These are phyloP conservation scores for Aethes cnicana DNA, from an alignment of 2,888 invertebrate species.

Conservation along the genomic window DNA sequence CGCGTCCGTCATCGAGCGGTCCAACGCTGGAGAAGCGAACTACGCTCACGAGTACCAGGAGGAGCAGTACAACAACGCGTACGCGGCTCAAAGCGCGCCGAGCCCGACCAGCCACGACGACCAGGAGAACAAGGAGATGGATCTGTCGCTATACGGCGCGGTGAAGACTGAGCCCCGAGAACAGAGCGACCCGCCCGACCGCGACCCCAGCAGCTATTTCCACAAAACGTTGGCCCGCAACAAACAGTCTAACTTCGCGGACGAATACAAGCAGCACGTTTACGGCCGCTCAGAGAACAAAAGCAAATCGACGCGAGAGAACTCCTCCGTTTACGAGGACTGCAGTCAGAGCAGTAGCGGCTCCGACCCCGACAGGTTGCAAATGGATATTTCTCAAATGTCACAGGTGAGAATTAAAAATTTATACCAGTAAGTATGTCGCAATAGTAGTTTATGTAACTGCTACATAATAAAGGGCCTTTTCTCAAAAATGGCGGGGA, in stretches of 20 bases:
- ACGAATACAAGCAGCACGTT: constrained; percentile 68
- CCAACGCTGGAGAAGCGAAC: constrained; percentile 49
- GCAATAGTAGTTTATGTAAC: too few species aligned
- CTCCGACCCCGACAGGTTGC: constrained; percentile 88
- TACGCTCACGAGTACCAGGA: constrained; percentile 66
- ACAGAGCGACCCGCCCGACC: constrained; percentile 47
- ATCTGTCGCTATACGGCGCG: constrained; percentile 70
- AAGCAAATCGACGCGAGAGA: constrained; percentile 69
- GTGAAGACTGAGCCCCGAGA: constrained; percentile 67
- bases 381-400: constrained; percentile 85
- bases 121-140: constrained; percentile 75
- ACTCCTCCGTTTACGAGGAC: constrained; percentile 78
- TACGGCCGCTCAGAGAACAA: constrained; percentile 56
- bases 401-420: constrained; percentile 59
- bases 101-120: constrained; percentile 68
- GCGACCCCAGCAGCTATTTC: constrained; percentile 53
- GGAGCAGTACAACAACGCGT: constrained; percentile 58
- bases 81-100: constrained; percentile 55
- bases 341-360: constrained; percentile 86
- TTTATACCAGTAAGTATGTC: too few species aligned
- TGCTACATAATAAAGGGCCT: too few species aligned
- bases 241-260: constrained; percentile 54
- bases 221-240: constrained; percentile 52
- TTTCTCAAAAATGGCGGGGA: too few species aligned
- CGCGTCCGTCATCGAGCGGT: constrained; percentile 60